Base-by-base conservation (phyloP, 1,140 invertebrate species). In the Arctopsyche grandis region DNA sequence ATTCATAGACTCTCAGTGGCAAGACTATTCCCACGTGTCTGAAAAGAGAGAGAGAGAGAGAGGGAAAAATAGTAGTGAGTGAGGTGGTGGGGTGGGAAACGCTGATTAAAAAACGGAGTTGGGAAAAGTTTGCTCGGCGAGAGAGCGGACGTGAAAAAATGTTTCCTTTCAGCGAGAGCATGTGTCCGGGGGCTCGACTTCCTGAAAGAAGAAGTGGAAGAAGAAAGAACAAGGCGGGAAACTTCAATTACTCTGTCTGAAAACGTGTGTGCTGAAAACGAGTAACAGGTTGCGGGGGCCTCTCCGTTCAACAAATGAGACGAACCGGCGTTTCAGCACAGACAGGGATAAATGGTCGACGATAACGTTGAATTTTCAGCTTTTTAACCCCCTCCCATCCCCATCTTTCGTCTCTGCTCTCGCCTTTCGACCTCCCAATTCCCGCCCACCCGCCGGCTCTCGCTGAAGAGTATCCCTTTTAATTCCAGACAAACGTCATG, bases 101-200 rank as follows among this genome's bases (percentile, higher is more conserved):
- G 48, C 70, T 79, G 78, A 79, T 79, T 79, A 79, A 79, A 79
- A 79, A 79, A 74, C 78, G 12, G 58, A 48, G 48, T 52, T 29
- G 21, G 22, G 26, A 52, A 74, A 75, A 79, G 48, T 63, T 79
- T 74, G 69, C 38, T 63, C 48, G 22, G 69, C 29, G 48, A 52
- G 48, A 38, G 29, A 38, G 24, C 24, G 43, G 76, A 70, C 77
- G 77, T 69, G 69, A 78, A 78, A 78, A 78, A 71, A 78, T 78
- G 77, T 78, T 71, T 71, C 44, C 69, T 71, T 56, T 19, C 77
- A 19, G 14, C 26, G 21, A 58, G 46, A 78, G 38, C 77, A 58
- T 63, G 75, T 74, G 70, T 74, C 70, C 38, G 43, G 46, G 43
- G 38, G 43, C 24, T 46, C 21, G 29, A 16, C 43, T 26, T 44